Conservation (phyloP, 2,797 vertebrate species). For the Sebastes hubbsi region DNA sequence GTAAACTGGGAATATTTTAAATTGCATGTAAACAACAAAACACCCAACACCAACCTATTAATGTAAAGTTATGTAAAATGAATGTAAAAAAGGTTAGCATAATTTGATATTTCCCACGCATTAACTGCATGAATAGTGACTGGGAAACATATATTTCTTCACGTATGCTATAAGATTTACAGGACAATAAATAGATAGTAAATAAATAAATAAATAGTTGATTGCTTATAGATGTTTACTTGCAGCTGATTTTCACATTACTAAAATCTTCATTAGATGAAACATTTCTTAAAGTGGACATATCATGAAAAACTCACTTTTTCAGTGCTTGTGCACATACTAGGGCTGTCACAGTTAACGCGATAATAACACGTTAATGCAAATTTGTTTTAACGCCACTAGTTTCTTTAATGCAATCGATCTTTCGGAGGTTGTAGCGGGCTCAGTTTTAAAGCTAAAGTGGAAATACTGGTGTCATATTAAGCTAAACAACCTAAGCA, state of each 20-base stretch:
- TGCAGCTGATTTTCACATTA: background rate
- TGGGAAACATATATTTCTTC: background rate
- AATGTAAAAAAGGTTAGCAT: background rate
- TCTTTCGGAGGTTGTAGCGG: too few relatives aligned
- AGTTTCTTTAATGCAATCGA: too few relatives aligned
- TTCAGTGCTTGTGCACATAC: background rate
- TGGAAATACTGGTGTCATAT: too few relatives aligned
- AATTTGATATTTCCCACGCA: background rate
- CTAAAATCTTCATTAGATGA: background rate
- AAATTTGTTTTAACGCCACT: too few relatives aligned
- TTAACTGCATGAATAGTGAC: background rate
- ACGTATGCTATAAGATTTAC: background rate
- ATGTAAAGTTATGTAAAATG: too few relatives aligned
- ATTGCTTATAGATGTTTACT: background rate
- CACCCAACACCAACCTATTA: background rate
- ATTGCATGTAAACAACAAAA: background rate
- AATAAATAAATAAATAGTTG: too few relatives aligned
- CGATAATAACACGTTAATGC: too few relatives aligned
- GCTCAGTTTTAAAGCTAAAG: too few relatives aligned
- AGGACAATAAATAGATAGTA: too few relatives aligned
- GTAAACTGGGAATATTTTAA: background rate
- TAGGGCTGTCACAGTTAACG: too few relatives aligned
- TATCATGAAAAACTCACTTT: background rate
- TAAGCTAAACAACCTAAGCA: too few relatives aligned
- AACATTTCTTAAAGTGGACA: fast-evolving